Base-by-base conservation (phyloP, 2,888 invertebrate species). In the Choreutis nemorana region DNA sequence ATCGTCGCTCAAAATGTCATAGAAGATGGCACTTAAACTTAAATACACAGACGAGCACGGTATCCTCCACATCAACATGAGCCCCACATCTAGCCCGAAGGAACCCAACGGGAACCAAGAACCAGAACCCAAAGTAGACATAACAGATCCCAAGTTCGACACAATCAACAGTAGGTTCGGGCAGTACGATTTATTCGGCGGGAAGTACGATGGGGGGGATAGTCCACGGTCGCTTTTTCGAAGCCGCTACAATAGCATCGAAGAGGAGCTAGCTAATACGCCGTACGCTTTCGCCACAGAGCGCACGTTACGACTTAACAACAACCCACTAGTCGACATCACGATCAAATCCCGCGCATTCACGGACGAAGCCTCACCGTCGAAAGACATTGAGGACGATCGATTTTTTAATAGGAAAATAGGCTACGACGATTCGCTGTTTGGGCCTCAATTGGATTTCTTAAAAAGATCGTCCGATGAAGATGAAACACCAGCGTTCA, bases 1-100 rank as follows among this genome's bases (percentile, higher is more conserved):
- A n/a, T n/a, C n/a, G n/a, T n/a, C n/a, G n/a, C n/a, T n/a, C n/a
- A n/a, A n/a, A n/a, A n/a, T n/a, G n/a, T n/a, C n/a, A 40, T 30
- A 23, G 26, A 53, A 41, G 34, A 78, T 78, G 78, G 73, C 78
- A 25, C 41, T 78, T 21, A 67, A 78, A 48, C 39, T 78, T 9
- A 77, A 77, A 48, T 77, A 68, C 55, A 73, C 62, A 11, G 77
- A 78, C 63, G 78, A 78, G 26, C 67, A 73, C 55, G 78, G 78
- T 20, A 59, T 75, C 18, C 55, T 78, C 12, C 73, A 70, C 37
- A 77, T 78, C 50, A 70, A 77, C 62, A 71, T 78, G 75, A 65
- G 63, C 3, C 72, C 75, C 0, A 44, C 62, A 0, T 35, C 55
- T 12, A 59, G 52, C 30, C 66, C 65, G 0, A 44, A 49, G 8